Base-by-base conservation (phyloP, 2,113 vertebrate genomes). In the Ploceus nigricollis region DNA sequence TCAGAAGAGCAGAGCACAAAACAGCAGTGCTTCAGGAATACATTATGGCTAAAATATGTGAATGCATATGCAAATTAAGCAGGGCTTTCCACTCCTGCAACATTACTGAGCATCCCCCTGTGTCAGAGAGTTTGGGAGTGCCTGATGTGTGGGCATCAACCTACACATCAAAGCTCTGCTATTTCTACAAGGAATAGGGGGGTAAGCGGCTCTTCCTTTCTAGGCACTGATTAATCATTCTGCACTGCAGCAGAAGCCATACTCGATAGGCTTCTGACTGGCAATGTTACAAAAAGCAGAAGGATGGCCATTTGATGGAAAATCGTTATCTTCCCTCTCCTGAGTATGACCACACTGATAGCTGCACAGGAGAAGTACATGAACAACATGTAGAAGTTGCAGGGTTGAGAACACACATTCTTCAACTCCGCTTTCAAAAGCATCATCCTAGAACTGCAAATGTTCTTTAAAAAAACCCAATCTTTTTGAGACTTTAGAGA, bases 171-270 rank as follows among this genome's bases (percentile, higher is more conserved):
- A 65, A 70, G 40, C 61, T 40, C 58, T 57, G n/a, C 53, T 96
- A 51, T 95, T 94, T 95, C 96, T 96, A 51, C 60, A 83, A 68
- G 68, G 85, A 82, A 94, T 14, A 95, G 87, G 81, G 12, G 79
- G 15, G 24, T 30, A 68, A 91, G 47, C 35, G 40, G 58, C 88
- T 82, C 75, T 79, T 92, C 72, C 69, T 95, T 91, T 81, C 91
- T 60, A 77, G 88, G 4, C n/a, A 18, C 40, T 75, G 90, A 98
- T 97, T 96, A 97, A 97, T 97, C 94, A 97, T 83, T 90, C 92
- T 80, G 77, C 60, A 93, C 79, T 88, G 90, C 77, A 44, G 76
- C 93, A 92, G 77, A 96, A 95, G 91, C 87, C 45, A 13, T 15
- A 60, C 80, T 81, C 30, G 54, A 96, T 50, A 88, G 87, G 84